Evolutionary conservation across 2,113 vertebrate genomes (phyloP).

Genomic region (Pollachius pollachius): DNA sequence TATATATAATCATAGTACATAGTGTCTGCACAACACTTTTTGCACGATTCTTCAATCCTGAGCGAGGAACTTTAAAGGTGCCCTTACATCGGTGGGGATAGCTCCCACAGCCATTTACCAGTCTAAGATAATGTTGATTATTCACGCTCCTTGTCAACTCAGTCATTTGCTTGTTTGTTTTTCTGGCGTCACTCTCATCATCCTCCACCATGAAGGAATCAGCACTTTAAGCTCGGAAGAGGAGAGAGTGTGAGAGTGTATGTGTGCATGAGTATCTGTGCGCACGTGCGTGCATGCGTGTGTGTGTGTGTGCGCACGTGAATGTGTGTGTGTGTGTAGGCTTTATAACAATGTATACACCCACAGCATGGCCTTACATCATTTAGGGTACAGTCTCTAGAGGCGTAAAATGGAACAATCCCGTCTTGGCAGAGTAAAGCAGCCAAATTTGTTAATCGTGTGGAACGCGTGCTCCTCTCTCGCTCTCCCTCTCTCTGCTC

Average conservation of each 20-base stretch:
- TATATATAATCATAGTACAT: too few species aligned
- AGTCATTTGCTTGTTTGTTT: slow-evolving; percentile 7
- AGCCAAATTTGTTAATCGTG: slow-evolving; percentile 45
- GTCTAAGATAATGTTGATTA: slow-evolving; percentile 30
- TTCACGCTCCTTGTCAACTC: slow-evolving; percentile 13
- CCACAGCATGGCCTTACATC: slow-evolving; percentile 42
- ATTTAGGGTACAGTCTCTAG: slow-evolving; percentile 45
- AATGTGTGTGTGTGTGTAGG: background rate
- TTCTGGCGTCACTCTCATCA: slow-evolving; percentile 28
- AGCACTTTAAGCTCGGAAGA: slow-evolving; percentile 37
- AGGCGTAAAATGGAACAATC: slow-evolving; percentile 42
- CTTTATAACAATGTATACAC: slow-evolving; percentile 40
- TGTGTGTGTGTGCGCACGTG: too few species aligned
- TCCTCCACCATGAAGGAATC: slow-evolving; percentile 33
- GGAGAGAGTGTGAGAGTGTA: slow-evolving; percentile 12
- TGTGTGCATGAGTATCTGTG: slow-evolving; percentile 1
- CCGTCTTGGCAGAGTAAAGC: slow-evolving; percentile 28
- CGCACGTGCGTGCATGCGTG: background rate
- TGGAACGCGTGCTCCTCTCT: slow-evolving; percentile 25
- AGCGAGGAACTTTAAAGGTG: background rate
- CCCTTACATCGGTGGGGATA: background rate
- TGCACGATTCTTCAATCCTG: background rate
- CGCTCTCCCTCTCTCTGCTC: slow-evolving; percentile 5
- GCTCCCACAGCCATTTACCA: background rate
- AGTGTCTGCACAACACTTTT: too few species aligned